Conservation (phyloP, 2,113 vertebrate species). For the Dasyprocta punctata region DNA sequence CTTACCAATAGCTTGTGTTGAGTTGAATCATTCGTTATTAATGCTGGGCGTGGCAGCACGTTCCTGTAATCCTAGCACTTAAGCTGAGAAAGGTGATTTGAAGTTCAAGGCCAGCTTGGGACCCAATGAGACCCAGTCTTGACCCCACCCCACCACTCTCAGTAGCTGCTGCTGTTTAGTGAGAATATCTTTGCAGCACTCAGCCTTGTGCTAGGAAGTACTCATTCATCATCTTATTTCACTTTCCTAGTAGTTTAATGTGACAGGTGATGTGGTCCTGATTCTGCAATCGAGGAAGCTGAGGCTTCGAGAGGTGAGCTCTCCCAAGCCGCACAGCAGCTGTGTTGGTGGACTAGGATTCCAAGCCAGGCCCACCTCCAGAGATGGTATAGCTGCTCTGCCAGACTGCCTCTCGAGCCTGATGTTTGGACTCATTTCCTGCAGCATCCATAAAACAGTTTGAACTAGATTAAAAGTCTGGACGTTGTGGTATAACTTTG, state of each 20-base stretch:
- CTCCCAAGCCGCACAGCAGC: neutral
- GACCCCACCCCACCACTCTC: neutral
- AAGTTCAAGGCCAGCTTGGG: neutral
- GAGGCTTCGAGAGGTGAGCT: neutral
- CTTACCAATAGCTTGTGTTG: neutral
- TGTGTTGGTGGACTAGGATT: neutral
- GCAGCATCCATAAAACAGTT: neutral
- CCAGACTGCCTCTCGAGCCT: neutral
- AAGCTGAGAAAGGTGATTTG: no score
- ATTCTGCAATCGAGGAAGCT: neutral
- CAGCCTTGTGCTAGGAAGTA: neutral
- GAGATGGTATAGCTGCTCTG: neutral
- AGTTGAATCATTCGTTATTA: slow-evolving; percentile 33
- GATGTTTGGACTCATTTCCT: neutral
- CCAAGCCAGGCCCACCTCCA: neutral
- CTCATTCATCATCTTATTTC: slow-evolving; percentile 40
- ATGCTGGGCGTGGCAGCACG: neutral
- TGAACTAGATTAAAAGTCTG: slow-evolving; percentile 22
- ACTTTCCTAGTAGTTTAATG: slow-evolving; percentile 10
- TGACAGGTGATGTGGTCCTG: neutral
- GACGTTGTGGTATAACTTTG: slow-evolving; percentile 26
- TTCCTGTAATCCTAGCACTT: neutral
- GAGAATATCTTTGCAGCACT: neutral
- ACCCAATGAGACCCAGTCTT: neutral
- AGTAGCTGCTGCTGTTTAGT: neutral